phyloP scores from a whole-genome alignment of 2,113 vertebrate species.

The Stictonetta naevosa region DNA sequence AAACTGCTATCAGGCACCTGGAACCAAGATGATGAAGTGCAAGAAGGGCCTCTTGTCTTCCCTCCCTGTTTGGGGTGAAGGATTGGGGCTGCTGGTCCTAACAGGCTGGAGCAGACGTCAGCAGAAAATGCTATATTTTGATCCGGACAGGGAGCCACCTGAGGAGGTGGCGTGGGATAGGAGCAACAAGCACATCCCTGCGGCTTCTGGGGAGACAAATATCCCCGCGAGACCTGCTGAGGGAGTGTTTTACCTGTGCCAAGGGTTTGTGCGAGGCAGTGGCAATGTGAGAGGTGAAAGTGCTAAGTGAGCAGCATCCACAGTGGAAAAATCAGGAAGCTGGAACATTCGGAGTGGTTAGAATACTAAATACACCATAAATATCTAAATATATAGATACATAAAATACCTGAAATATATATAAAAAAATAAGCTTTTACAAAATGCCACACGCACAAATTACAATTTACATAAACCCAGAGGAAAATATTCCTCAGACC shows the following conservation, averaged over 20 bases:
- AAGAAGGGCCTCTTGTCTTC: not conserved
- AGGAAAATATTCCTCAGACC: not conserved
- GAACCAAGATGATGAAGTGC: not conserved
- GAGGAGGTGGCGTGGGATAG: not conserved
- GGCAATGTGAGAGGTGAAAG: not conserved
- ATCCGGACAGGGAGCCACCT: not conserved
- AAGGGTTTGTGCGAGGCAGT: not conserved
- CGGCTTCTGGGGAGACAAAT: not conserved
- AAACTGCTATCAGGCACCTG: not conserved
- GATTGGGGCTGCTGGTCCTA: not conserved
- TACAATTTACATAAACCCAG: not conserved
- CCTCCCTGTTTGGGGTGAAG: not conserved
- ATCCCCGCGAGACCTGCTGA: not conserved
- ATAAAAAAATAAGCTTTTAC: not conserved
- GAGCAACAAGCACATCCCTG: not conserved
- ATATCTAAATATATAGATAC: not conserved
- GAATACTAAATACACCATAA: not conserved
- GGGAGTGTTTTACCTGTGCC: not conserved
- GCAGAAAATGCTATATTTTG: not conserved
- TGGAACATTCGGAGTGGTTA: not conserved
- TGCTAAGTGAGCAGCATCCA: not conserved
- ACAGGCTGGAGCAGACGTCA: not conserved
- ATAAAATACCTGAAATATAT: not conserved
- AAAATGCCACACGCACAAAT: fast-evolving
- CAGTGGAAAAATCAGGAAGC: not conserved